Base-by-base conservation (phyloP, 2,888 invertebrate species). In the Tromatobia lineatoria region DNA sequence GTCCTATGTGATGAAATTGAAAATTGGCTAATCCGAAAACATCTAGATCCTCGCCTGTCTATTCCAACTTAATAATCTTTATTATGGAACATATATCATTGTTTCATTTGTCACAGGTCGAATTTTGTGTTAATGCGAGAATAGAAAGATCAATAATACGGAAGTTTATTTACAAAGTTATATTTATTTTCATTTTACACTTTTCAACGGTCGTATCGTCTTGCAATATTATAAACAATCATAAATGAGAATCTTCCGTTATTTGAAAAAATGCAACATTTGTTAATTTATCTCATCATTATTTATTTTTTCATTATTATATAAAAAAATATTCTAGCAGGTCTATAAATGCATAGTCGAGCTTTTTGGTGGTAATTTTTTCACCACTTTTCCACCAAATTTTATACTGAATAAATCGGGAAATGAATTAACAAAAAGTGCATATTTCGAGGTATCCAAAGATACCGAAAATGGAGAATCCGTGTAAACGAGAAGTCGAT, bases 121-220 rank as follows among this genome's bases (percentile, higher is more conserved):
- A 69, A 76, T 88, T 87, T 83, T 86, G 82, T 85, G 54, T 83
- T 77, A 80, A 83, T 87, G 52, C 83, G 73, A 86, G 45, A 80
- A 47, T 29, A 34, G 73, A 75, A 25, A 47, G 29, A 86, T 83
- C 42, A 84, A 88, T 66, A 23, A 87, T 88, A 86, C 86, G 86
- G 61, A 87, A 85, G 79, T 83, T 80, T 86, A 90, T 86, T 88
- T 82, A 85, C 87, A 88, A 80, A 83, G 67, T 67, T 82, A 75
- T 87, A 67, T 88, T 88, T 83, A 87, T 88, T 87, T 69, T 83
- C 85, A 81, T 86, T 18, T 25, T 54, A n/a, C 47, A 52, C 25
- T 71, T 70, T 70, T 64, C 38, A 64, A 74, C 15, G 54, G 15
- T 18, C 10, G 20, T n/a, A 15, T 47, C 15, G 29, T n/a, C 29